Evolutionary conservation across 2,888 invertebrate species (phyloP).

Genomic region (Mycogona germanica): DNA sequence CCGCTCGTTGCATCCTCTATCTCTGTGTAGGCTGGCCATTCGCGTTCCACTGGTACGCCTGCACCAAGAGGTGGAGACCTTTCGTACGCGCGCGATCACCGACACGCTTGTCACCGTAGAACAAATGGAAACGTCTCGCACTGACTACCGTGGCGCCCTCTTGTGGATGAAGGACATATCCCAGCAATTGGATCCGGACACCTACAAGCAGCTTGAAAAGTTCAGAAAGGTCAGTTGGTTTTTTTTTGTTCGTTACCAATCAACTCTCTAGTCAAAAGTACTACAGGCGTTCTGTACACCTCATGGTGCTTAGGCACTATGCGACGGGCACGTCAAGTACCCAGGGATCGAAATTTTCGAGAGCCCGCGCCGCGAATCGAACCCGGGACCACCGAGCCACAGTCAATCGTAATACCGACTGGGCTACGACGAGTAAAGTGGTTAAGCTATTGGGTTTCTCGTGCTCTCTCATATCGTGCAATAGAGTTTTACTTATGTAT

Average conservation of each 20-base stretch:
- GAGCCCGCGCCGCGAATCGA: no score
- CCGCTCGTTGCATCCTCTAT: conserved; percentile 1
- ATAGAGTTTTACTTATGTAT: no score
- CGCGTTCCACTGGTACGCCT: conserved; percentile 74
- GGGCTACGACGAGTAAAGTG: no score
- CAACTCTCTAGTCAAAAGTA: no score
- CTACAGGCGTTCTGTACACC: no score
- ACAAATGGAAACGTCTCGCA: conserved; percentile 88
- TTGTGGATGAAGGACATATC: conserved; percentile 98
- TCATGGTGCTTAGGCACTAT: no score
- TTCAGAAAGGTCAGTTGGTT: conserved; percentile 92
- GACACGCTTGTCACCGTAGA: conserved; percentile 85
- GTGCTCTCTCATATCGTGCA: neutral
- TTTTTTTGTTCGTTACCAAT: no score
- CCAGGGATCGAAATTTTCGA: no score
- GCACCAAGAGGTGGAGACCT: conserved; percentile 92
- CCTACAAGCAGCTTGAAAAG: conserved; percentile 85
- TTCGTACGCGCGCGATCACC: conserved; percentile 81
- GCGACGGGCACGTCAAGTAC: no score
- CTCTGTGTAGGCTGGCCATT: conserved; percentile 56
- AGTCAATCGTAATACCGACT: no score
- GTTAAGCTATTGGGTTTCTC: neutral
- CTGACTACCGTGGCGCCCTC: conserved; percentile 74
- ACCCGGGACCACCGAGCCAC: no score
- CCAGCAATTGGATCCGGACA: conserved; percentile 90